These are phyloP conservation scores for Hyaena hyaena DNA, from an alignment of 2,113 vertebrate species.

Conservation along the genomic window DNA sequence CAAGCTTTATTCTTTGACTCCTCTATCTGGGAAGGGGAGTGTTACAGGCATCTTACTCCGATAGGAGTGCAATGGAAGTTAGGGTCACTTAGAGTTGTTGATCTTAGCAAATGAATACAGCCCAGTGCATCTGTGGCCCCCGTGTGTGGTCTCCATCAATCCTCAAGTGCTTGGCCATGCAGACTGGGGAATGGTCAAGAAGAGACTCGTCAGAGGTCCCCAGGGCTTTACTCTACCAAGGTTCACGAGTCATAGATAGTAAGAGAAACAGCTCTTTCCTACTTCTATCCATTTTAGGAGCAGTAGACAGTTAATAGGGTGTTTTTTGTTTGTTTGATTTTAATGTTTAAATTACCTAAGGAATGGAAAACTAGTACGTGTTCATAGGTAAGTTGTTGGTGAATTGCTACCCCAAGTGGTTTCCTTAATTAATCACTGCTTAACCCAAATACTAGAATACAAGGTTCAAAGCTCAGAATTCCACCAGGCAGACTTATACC, in stretches of 20 bases:
- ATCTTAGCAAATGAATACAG: background rate
- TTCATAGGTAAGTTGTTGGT: background rate
- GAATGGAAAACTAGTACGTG: background rate
- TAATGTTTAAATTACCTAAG: background rate
- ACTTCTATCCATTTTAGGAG: slow-evolving; percentile 4
- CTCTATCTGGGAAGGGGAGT: background rate
- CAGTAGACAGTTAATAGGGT: background rate
- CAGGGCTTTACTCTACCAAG: background rate
- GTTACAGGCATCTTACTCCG: background rate
- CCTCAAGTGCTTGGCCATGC: background rate
- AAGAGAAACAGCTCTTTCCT: background rate
- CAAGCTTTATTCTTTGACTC: slow-evolving; percentile 5
- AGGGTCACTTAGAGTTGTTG: background rate
- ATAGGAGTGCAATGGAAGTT: background rate
- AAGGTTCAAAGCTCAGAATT: slow-evolving; percentile 6
- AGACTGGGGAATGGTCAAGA: background rate
- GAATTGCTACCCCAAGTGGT: background rate
- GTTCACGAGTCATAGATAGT: background rate
- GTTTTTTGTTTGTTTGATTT: background rate
- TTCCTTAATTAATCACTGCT: background rate
- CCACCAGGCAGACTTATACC: background rate
- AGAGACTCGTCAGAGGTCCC: background rate
- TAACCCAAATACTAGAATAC: background rate
- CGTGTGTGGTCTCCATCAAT: background rate
- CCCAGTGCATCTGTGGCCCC: background rate